Evolutionary conservation across 92 coral and sea anemone species (phyloP), one percentile per base, ranked within the genome.

Genomic region (Bergia puertoricense): DNA sequence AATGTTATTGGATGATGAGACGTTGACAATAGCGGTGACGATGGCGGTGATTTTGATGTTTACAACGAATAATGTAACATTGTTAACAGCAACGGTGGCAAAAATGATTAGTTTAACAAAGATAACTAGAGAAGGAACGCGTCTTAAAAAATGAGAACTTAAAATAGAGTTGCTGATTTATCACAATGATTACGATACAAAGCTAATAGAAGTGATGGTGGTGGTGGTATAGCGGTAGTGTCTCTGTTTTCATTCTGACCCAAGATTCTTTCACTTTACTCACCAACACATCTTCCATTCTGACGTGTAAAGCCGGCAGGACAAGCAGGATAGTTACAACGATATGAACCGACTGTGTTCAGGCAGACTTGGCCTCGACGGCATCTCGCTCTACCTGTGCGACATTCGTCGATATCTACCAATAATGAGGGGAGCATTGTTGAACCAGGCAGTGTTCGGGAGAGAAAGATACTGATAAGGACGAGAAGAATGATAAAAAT

Each of bases 361-460:
- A 16, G 37, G 37, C 81, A 77, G 20, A 43, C 78, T 39, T 74
- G 78, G 15, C 78, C 78, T 6, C 1, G 78, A 22, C 23, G 78
- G 78, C 78, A 74, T 38, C 78, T 13, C 46, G 78, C 78, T 6
- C 57, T 43, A 11, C 56, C 56, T 22, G 57, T 77, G 59, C 81
- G 81, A 45, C 81, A 77, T 46, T 77, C 81, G 20, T 77, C 66
- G 2, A 45, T 51, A 30, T 79, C 82, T 45, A 79, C 67, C 82
- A 42, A 6, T 18, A 51, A 0, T 14, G 40, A n/a, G 22, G 82
- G 8, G 50, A 10, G 10, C 50, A 13, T 48, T 45, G 38, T 79
- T 8, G 67, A 30, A 44, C 3, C 4, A 23, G 20, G n/a, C 39
- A 50, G 9, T 22, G 30, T 18, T 44, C 56, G n/a, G 62, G 38